A percentile compares a stretch with the other conserved stretches of the same genome.
Conservation (phyloP, 2,888 invertebrate genomes). For the Schizotus pectinicornis region DNA sequence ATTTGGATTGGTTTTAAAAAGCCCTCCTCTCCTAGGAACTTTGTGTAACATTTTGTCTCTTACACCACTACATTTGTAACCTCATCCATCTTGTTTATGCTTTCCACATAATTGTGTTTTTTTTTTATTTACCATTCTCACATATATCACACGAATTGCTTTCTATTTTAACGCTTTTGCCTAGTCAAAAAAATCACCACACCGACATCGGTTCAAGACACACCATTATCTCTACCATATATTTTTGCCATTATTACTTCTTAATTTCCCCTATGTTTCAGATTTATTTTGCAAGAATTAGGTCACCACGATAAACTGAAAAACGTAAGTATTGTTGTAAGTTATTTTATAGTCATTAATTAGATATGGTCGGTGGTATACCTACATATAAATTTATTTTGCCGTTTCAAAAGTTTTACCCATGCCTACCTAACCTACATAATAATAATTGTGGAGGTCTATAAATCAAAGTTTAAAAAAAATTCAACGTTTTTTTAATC, state of each 20-base stretch:
- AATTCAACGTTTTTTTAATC: too few species aligned
- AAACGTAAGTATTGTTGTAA: constrained; percentile 67
- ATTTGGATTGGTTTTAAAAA: too few species aligned
- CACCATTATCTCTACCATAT: not conserved
- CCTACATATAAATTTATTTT: not conserved
- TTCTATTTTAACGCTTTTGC: too few species aligned
- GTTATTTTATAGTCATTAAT: not conserved
- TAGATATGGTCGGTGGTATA: not conserved
- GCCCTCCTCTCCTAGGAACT: too few species aligned
- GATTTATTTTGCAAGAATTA: constrained; percentile 77
- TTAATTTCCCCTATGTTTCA: constrained; percentile 56
- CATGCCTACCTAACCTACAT: too few species aligned
- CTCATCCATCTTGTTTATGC: too few species aligned
- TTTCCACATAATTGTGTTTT: not conserved
- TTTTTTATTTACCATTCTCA: not conserved
- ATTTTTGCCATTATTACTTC: constrained; percentile 7
- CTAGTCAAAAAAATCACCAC: not conserved
- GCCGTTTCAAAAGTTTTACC: too few species aligned
- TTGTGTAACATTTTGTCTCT: too few species aligned
- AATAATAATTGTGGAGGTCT: too few species aligned
- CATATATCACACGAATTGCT: too few species aligned
- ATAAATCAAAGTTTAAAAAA: too few species aligned
- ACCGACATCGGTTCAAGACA: not conserved
- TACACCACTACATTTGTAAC: too few species aligned
- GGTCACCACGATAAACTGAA: constrained; percentile 69